These are phyloP conservation scores for Anthopleura xanthogrammica DNA, from an alignment of 92 coral and sea anemone genomes.

Conservation along the genomic window DNA sequence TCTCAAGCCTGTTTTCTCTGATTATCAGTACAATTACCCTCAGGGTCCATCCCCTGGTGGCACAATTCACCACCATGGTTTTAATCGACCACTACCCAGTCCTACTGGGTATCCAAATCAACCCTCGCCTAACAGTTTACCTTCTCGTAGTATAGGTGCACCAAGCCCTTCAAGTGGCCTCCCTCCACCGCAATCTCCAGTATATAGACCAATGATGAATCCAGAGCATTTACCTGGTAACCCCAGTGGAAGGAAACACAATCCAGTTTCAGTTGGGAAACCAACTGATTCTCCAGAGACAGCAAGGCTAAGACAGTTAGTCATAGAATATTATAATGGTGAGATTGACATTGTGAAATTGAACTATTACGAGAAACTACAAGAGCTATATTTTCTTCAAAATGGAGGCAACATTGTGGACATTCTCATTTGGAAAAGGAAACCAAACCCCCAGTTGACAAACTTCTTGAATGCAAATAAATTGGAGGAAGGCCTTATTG, in stretches of 20 bases:
- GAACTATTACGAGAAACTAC: conserved; percentile 84
- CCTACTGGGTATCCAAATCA: conserved; percentile 76
- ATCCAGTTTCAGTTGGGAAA: conserved; percentile 42
- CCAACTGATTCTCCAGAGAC: conserved; percentile 81
- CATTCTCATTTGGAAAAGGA: conserved; percentile 75
- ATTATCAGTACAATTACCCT: conserved; percentile 55
- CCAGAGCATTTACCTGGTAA: conserved; percentile 60
- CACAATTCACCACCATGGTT: conserved; percentile 90
- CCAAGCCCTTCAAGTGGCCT: conserved; percentile 57
- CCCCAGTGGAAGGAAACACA: conserved; percentile 41
- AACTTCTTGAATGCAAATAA: conserved; percentile 73
- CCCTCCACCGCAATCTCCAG: conserved; percentile 62
- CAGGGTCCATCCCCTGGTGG: conserved; percentile 85
- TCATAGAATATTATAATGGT: conserved; percentile 76
- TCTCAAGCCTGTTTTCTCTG: conserved; percentile 60
- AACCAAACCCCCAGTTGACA: conserved; percentile 69
- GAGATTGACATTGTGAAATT: conserved; percentile 78
- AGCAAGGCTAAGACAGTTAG: conserved; percentile 74
- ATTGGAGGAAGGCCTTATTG: conserved; percentile 77
- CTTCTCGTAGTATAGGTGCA: conserved; percentile 62
- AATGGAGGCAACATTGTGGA: conserved; percentile 90
- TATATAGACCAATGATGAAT: conserved; percentile 52
- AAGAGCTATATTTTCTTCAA: conserved; percentile 91
- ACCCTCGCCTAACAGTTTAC: conserved; percentile 56
- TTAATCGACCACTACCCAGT: conserved; percentile 75